These are phyloP conservation scores for Plodia interpunctella DNA, from an alignment of 1,140 invertebrate species.

Conservation along the genomic window DNA sequence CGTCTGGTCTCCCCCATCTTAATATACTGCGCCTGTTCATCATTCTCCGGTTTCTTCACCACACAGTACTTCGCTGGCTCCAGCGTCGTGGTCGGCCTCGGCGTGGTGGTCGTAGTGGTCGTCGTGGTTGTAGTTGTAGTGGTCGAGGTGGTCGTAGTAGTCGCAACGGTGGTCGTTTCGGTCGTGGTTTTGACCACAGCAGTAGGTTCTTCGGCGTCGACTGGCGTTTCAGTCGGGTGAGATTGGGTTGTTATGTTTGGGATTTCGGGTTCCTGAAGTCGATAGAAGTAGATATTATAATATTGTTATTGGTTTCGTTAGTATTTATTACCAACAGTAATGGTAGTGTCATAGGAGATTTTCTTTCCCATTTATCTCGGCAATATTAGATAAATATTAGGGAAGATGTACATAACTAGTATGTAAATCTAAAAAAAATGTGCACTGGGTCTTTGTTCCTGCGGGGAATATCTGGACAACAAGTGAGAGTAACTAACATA, in stretches of 20 bases:
- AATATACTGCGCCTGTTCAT: conserved; percentile 67
- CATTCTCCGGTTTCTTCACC: conserved; percentile 84
- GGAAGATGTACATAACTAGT: too few relatives aligned
- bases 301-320: too few relatives aligned
- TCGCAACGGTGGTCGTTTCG: conserved; percentile 74
- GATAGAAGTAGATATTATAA: too few relatives aligned
- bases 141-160: conserved; percentile 74
- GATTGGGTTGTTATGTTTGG: conserved; percentile 48
- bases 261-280: conserved; percentile 40
- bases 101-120: conserved; percentile 72
- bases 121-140: conserved; percentile 70
- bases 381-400: too few relatives aligned
- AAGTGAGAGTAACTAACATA: too few relatives aligned
- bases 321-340: too few relatives aligned
- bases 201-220: conserved; percentile 51
- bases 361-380: too few relatives aligned
- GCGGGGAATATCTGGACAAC: too few relatives aligned
- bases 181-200: conserved; percentile 60
- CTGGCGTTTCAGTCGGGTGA: conserved; percentile 56
- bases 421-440: too few relatives aligned
- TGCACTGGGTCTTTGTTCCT: too few relatives aligned
- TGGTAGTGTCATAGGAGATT: too few relatives aligned
- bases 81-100: conserved; percentile 81
- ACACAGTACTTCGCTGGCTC: conserved; percentile 88
- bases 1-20: conserved; percentile 69